Base-by-base conservation (phyloP, 1,140 invertebrate genomes). In the Rhynchophorus ferrugineus region DNA sequence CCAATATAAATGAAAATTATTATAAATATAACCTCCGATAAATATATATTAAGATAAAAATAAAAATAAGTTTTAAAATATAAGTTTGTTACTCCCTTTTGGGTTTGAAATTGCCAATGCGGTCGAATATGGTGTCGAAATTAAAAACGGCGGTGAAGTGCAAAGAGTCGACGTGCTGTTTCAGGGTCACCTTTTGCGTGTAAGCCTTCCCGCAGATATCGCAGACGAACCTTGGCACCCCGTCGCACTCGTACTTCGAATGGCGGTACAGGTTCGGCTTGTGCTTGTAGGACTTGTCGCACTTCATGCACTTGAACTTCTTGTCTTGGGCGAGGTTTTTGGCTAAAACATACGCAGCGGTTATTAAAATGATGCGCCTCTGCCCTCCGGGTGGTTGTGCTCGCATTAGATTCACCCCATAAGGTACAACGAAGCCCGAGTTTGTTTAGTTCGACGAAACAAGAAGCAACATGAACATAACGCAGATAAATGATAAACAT, bases 191-290 rank as follows among this genome's bases (percentile, higher is more conserved):
- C 51, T 63, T 65, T 29, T 61, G 60, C 2, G 58, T 63, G 46
- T 63, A 62, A 9, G 54, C 53, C 46, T 61, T 62, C 21, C 53
- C 70, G 54, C 76, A 66, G 56, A 77, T 58, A 49, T 57, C 47
- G 34, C 64, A 66, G 13, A 57, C 54, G 24, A 66, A 66, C 35
- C 58, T 57, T 2, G 64, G 60, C 17, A 54, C 50, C 17, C 53
- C 58, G 17, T 57, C 60, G 43, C 64, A 86, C 63, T 85, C 82
- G 65, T 80, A 83, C 54, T 78, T 82, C 51, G 76, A 77, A 56
- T 85, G 81, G 39, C 78, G 68, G 59, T 75, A 75, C 52, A 80
- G 65, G 37, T 73, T 76, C 56, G 73, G 73, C 49, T 74, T 74
- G 62, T 76, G 73, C 63, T 74, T 76, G 67, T 78, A 78, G 57